Conservation (phyloP, 64 coral and sea anemone species). For the Stylophora pistillata region DNA sequence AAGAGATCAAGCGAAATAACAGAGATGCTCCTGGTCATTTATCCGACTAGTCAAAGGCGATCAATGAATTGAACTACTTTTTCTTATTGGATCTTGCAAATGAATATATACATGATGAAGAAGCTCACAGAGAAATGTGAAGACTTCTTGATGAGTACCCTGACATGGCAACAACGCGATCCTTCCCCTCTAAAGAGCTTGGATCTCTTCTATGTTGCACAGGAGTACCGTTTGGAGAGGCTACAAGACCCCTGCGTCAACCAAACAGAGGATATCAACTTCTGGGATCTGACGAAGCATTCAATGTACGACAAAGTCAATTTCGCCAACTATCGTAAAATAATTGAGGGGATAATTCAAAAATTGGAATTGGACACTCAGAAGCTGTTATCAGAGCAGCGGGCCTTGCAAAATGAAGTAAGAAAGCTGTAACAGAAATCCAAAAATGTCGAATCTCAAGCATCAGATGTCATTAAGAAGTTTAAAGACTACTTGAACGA, state of each 20-base stretch:
- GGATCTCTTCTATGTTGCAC: conserved; percentile 3
- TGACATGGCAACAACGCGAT: background rate
- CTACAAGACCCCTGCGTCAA: background rate
- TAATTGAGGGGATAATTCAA: conserved; percentile 19
- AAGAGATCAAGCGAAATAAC: conserved; percentile 52
- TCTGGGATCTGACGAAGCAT: background rate
- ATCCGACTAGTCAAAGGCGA: conserved; percentile 36
- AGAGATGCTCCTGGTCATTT: conserved; percentile 62
- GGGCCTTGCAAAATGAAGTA: too few relatives aligned
- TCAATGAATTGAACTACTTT: conserved; percentile 21
- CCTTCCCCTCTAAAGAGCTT: background rate
- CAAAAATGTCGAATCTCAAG: too few relatives aligned
- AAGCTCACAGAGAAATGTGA: conserved; percentile 52
- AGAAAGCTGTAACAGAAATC: too few relatives aligned
- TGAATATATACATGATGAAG: conserved; percentile 31
- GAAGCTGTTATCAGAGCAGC: too few relatives aligned
- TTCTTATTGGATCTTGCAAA: conserved; percentile 31
- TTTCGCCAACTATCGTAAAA: conserved; percentile 30
- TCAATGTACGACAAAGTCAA: conserved; percentile 14
- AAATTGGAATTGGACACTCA: too few relatives aligned
- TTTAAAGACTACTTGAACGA: too few relatives aligned
- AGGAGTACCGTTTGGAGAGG: background rate
- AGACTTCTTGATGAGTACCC: conserved; percentile 7
- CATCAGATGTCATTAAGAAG: too few relatives aligned
- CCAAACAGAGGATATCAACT: background rate